Evolutionary conservation across 2,113 vertebrate species (phyloP).

Genomic region (Megaceryle maxima): DNA sequence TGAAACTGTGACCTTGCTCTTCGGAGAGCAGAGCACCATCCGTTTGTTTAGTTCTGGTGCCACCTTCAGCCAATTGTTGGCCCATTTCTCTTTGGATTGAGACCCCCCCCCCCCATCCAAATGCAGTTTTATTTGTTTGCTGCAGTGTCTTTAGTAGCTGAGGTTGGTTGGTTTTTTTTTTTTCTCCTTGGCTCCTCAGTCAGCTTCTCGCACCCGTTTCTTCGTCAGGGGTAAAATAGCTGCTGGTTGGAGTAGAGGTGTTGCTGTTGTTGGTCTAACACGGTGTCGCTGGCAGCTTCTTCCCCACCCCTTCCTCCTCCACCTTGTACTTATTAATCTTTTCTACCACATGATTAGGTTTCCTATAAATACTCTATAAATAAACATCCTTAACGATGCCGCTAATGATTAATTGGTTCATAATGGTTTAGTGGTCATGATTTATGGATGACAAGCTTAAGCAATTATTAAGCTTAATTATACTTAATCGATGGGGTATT

Average conservation of each 20-base stretch:
- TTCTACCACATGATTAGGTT: background rate
- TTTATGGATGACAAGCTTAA: constrained; percentile 70
- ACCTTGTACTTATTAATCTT: background rate
- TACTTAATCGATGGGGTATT: constrained; percentile 62
- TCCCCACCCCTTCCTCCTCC: background rate
- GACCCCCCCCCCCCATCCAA: no score
- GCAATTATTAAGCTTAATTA: constrained; percentile 73
- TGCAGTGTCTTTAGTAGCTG: background rate
- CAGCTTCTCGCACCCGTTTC: background rate
- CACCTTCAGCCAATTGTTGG: background rate
- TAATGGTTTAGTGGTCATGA: constrained; percentile 65
- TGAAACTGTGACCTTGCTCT: background rate
- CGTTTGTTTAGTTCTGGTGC: fast-evolving
- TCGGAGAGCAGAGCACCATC: no score
- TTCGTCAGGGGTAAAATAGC: background rate
- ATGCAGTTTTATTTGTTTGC: background rate
- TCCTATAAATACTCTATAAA: background rate
- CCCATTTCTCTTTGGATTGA: background rate
- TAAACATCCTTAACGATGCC: background rate
- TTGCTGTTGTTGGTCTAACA: background rate
- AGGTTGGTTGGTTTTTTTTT: no score
- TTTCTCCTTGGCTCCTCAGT: background rate
- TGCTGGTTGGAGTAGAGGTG: background rate
- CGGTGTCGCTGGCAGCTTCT: background rate
- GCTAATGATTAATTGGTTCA: constrained; percentile 46